Conservation (phyloP, 2,113 vertebrate genomes). For the Oryzias celebensis region DNA sequence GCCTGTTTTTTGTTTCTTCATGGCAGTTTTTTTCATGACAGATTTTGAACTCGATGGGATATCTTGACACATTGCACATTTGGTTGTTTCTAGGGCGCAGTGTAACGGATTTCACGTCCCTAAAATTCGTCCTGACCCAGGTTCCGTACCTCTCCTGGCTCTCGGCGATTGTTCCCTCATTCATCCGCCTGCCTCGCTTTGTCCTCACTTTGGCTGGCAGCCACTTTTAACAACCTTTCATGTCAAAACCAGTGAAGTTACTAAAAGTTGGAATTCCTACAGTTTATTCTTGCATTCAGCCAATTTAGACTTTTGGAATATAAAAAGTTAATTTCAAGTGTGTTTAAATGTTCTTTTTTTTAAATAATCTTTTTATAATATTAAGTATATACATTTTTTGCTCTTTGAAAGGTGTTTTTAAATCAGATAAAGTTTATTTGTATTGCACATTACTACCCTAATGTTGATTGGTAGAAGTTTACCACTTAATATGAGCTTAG, state of each 20-base stretch:
- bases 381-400: too few relatives aligned
- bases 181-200: constrained; percentile 72
- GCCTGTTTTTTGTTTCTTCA: background rate
- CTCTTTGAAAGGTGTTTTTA: too few relatives aligned
- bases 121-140: constrained; percentile 66
- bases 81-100: constrained; percentile 60
- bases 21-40: too few relatives aligned
- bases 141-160: constrained; percentile 73
- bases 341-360: background rate
- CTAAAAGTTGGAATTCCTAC: background rate
- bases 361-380: too few relatives aligned
- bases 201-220: constrained; percentile 55
- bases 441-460: too few relatives aligned
- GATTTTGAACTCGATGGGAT: too few relatives aligned
- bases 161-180: constrained; percentile 61
- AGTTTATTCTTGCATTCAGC: background rate
- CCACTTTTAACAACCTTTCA: constrained; percentile 55
- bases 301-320: background rate
- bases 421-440: too few relatives aligned
- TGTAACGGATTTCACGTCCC: constrained; percentile 71
- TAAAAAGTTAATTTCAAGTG: background rate
- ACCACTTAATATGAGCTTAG: too few relatives aligned
- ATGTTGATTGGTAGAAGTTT: too few relatives aligned
- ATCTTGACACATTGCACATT: background rate
- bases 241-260: background rate